Conservation (phyloP, 2,888 invertebrate species). For the Ennomos erosarius region DNA sequence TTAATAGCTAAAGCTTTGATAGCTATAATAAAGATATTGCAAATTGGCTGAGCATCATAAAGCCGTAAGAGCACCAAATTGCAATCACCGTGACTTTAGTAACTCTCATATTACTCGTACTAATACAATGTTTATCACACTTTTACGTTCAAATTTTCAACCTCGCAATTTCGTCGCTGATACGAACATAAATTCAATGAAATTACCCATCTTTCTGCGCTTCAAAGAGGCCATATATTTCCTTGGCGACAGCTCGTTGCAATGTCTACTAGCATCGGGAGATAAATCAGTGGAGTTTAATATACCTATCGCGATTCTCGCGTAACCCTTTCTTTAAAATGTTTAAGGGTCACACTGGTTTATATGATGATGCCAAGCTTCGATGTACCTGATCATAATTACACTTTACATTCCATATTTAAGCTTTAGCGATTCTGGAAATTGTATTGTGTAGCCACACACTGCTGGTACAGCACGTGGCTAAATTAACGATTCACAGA, state of each 20-base stretch:
- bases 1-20: neutral
- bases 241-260: conserved; percentile 73
- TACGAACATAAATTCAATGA: conserved; percentile 82
- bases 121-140: conserved; percentile 68
- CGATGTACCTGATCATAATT: no score
- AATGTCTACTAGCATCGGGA: conserved; percentile 76
- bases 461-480: no score
- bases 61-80: conserved; percentile 21
- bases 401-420: no score
- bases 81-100: conserved; percentile 27
- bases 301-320: conserved; percentile 42
- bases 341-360: neutral
- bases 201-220: conserved; percentile 83
- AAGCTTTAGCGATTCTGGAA: no score
- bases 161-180: conserved; percentile 72
- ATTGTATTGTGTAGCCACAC: no score
- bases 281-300: conserved; percentile 70
- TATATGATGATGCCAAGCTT: no score
- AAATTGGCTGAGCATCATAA: conserved; percentile 26
- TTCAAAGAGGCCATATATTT: conserved; percentile 82
- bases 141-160: conserved; percentile 73
- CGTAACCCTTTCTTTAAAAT: conserved; percentile 45
- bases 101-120: conserved; percentile 33
- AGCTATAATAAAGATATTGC: conserved; percentile 17
- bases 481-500: no score